phyloP scores from a whole-genome alignment of 2,797 vertebrate species.

The Lerista edwardsae region DNA sequence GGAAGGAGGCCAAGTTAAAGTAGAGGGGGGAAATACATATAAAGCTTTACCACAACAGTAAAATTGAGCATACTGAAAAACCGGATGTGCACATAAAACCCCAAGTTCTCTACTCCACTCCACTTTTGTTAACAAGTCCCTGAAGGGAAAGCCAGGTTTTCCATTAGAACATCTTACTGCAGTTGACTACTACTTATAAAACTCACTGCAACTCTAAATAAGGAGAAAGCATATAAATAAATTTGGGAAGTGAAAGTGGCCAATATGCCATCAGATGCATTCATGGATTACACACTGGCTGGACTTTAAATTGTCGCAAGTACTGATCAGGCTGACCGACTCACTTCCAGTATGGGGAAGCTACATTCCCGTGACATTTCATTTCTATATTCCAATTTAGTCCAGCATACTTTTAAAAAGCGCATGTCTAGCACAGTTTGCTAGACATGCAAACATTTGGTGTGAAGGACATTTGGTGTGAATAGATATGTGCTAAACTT shows the following conservation, averaged over 20 bases:
- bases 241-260: background rate
- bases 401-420: background rate
- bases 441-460: too few species aligned
- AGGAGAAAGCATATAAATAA: background rate
- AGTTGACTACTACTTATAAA: too few species aligned
- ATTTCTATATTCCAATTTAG: background rate
- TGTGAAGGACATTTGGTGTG: background rate
- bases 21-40: background rate
- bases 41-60: background rate
- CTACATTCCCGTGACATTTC: background rate
- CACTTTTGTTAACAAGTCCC: background rate
- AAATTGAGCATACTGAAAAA: background rate
- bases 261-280: conserved; percentile 57
- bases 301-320: conserved; percentile 59
- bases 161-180: too few species aligned
- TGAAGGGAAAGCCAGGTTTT: background rate
- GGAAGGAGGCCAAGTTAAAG: background rate
- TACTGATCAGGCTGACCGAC: conserved; percentile 54
- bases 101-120: too few species aligned
- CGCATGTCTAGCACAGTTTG: background rate
- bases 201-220: background rate
- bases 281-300: conserved; percentile 60
- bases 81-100: background rate
- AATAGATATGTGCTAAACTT: too few species aligned
- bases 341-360: conserved; percentile 40